Conservation (phyloP, 2,888 invertebrate genomes). For the Catonia carolina region DNA sequence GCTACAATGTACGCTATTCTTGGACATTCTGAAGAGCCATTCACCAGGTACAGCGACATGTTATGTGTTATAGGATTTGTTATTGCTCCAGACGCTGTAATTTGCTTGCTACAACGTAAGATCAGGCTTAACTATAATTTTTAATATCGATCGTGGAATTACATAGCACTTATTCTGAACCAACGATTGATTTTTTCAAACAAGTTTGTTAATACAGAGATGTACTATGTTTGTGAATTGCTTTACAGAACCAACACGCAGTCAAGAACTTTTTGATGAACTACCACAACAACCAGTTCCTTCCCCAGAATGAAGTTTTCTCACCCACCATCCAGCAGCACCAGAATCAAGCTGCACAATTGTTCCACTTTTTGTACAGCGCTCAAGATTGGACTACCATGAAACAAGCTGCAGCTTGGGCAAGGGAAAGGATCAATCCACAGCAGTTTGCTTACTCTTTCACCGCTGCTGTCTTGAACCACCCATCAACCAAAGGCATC, state of each 20-base stretch:
- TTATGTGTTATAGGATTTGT: too few species aligned
- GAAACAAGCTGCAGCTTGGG: neutral
- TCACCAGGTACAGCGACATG: too few species aligned
- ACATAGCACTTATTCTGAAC: too few species aligned
- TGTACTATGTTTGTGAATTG: too few species aligned
- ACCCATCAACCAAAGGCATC: neutral
- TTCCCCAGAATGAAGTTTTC: neutral
- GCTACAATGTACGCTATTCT: too few species aligned
- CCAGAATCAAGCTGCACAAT: neutral
- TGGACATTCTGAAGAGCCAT: too few species aligned
- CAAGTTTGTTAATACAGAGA: too few species aligned
- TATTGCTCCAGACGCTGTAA: too few species aligned
- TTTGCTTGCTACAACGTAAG: too few species aligned
- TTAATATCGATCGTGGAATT: too few species aligned
- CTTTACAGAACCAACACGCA: neutral
- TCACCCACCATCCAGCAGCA: conserved; percentile 6
- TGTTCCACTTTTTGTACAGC: conserved; percentile 6
- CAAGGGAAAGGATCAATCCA: neutral
- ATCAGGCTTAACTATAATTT: too few species aligned
- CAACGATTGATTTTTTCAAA: too few species aligned
- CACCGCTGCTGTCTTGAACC: neutral
- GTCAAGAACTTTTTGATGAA: neutral
- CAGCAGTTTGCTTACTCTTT: conserved; percentile 3
- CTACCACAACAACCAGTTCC: neutral
- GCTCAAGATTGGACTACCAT: neutral